Percentiles rank a stretch among this genome's conserved stretches.
These are phyloP conservation scores for Aromia moschata DNA, from an alignment of 2,888 invertebrate species.

Conservation along the genomic window DNA sequence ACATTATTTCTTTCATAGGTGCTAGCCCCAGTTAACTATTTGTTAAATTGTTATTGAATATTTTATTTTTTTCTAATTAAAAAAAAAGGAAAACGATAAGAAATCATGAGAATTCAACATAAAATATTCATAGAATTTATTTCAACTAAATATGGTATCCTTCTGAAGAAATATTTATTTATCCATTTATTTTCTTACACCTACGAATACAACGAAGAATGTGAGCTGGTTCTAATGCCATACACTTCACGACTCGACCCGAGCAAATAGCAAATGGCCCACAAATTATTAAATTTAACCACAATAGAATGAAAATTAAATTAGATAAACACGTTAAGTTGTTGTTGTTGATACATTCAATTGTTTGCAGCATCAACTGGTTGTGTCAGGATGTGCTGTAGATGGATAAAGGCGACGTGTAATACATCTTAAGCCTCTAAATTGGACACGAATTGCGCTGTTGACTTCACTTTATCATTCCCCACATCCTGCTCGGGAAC, in stretches of 20 bases:
- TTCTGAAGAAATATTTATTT: no score
- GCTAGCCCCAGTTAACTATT: no score
- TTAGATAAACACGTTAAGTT: slow-evolving; percentile 37
- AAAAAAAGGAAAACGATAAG: no score
- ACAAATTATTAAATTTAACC: slow-evolving; percentile 36
- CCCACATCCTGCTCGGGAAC: slow-evolving; percentile 23
- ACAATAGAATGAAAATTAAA: slow-evolving; percentile 41
- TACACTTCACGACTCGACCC: slow-evolving; percentile 1
- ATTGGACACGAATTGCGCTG: slow-evolving; percentile 45
- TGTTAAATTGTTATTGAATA: no score
- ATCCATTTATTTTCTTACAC: no score
- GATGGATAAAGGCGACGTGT: slow-evolving; percentile 31
- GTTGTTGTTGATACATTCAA: slow-evolving; percentile 44
- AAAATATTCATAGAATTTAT: no score
- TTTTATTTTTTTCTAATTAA: no score
- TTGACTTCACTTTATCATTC: slow-evolving; percentile 52
- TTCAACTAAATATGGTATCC: no score
- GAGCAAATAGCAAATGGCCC: slow-evolving; percentile 26
- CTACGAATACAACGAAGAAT: no score
- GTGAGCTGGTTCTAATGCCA: neutral
- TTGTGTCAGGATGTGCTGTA: slow-evolving; percentile 42
- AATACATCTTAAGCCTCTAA: slow-evolving; percentile 32
- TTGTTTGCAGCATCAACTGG: slow-evolving; percentile 51
- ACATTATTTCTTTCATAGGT: no score
- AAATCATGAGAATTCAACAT: no score